Percentiles rank a stretch among this genome's conserved stretches.
These are phyloP conservation scores for Rhincodon typus DNA, from an alignment of 2,797 vertebrate species.

Conservation along the genomic window DNA sequence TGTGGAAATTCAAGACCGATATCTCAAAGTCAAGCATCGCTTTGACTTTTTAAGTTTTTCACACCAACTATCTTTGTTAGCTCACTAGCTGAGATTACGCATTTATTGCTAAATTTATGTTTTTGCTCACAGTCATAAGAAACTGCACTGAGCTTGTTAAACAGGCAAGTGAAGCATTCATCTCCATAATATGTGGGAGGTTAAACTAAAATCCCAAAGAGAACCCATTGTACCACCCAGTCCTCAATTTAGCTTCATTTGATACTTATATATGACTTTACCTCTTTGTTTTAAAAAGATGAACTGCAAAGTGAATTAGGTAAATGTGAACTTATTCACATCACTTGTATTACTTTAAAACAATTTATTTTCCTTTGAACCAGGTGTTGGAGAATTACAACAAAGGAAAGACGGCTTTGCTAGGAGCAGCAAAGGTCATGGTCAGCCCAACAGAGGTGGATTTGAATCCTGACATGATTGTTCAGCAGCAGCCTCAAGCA, in stretches of 20 bases:
- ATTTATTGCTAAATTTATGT: neutral
- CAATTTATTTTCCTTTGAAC: constrained; percentile 37
- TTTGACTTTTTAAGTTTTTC: neutral
- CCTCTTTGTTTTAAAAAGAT: neutral
- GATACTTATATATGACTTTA: neutral
- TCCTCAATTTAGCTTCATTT: neutral
- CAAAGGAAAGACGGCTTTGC: constrained; percentile 92
- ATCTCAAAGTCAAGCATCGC: neutral
- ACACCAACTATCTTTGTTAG: neutral
- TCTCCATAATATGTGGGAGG: neutral
- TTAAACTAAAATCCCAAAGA: neutral
- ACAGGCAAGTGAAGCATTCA: neutral
- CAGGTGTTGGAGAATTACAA: constrained; percentile 99
- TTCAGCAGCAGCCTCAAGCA: constrained; percentile 75
- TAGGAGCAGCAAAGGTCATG: constrained; percentile 97
- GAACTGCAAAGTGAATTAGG: neutral
- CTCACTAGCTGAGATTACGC: neutral
- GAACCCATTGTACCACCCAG: neutral
- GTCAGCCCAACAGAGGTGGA: constrained; percentile 98
- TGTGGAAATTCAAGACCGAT: neutral
- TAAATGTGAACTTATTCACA: neutral
- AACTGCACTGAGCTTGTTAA: neutral
- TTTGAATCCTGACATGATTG: constrained; percentile 84
- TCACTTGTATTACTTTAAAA: neutral
- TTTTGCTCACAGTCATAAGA: neutral